phyloP scores from a whole-genome alignment of 2,888 invertebrate genomes.

The Callosobruchus maculatus region DNA sequence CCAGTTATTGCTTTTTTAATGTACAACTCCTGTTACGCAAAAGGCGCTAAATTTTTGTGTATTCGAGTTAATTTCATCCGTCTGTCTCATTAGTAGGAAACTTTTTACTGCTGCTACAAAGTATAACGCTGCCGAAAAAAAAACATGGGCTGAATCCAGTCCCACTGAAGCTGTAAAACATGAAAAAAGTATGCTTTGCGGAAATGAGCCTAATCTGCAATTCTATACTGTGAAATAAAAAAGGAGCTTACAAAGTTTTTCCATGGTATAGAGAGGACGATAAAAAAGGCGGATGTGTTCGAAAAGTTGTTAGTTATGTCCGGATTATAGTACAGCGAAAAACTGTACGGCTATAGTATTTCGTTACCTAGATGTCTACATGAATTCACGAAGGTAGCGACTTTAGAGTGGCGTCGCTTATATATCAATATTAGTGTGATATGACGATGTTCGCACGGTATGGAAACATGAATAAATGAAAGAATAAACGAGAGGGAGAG shows the following conservation, averaged over 20 bases:
- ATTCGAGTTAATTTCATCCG: background rate
- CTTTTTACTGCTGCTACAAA: background rate
- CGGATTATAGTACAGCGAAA: no score
- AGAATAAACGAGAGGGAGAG: no score
- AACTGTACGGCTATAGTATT: no score
- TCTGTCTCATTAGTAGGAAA: background rate
- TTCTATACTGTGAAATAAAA: background rate
- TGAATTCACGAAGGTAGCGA: no score
- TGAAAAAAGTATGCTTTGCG: background rate
- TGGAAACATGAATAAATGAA: no score
- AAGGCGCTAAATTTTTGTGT: background rate
- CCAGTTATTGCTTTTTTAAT: background rate
- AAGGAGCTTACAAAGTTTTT: background rate
- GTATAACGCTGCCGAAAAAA: background rate
- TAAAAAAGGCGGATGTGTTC: no score
- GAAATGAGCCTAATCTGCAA: background rate
- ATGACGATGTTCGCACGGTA: no score
- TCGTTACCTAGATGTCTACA: no score
- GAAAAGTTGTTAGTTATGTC: no score
- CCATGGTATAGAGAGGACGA: background rate
- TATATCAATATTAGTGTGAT: no score
- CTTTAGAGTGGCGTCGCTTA: no score
- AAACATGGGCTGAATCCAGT: background rate
- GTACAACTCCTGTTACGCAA: background rate
- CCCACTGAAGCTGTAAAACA: background rate